These are phyloP conservation scores for Drosophila nasuta DNA, from an alignment of 1,140 invertebrate species.

Conservation along the genomic window DNA sequence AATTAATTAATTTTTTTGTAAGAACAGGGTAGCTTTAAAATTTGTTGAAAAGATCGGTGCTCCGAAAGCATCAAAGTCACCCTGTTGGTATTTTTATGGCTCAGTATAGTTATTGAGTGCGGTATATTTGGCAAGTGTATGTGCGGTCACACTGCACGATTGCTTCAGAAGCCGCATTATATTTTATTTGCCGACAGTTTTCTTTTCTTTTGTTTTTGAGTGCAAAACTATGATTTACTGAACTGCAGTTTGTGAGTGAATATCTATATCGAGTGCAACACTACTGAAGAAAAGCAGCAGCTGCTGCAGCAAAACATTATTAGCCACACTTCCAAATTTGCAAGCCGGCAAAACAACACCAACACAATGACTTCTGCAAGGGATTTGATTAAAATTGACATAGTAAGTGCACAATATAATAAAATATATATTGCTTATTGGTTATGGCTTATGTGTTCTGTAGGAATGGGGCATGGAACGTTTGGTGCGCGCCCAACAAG, in stretches of 20 bases:
- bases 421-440: neutral
- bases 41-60: too few species aligned
- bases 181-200: constrained; percentile 40
- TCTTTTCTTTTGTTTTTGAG: neutral
- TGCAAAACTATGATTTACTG: constrained; percentile 19
- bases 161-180: constrained; percentile 42
- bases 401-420: constrained; percentile 63
- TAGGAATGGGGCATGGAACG: constrained; percentile 95
- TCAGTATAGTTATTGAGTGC: neutral
- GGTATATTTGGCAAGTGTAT: neutral
- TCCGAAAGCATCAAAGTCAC: too few species aligned
- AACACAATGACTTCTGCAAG: constrained; percentile 66
- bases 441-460: too few species aligned
- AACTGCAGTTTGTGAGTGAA: neutral
- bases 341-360: constrained; percentile 1
- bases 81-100: neutral
- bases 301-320: neutral
- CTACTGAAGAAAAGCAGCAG: neutral
- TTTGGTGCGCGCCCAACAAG: constrained; percentile 91
- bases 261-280: too few species aligned
- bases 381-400: constrained; percentile 83
- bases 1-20: too few species aligned
- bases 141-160: constrained; percentile 17
- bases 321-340: neutral
- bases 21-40: too few species aligned